These are phyloP conservation scores for Drosophila siamana DNA, from an alignment of 2,888 invertebrate genomes.

Conservation along the genomic window DNA sequence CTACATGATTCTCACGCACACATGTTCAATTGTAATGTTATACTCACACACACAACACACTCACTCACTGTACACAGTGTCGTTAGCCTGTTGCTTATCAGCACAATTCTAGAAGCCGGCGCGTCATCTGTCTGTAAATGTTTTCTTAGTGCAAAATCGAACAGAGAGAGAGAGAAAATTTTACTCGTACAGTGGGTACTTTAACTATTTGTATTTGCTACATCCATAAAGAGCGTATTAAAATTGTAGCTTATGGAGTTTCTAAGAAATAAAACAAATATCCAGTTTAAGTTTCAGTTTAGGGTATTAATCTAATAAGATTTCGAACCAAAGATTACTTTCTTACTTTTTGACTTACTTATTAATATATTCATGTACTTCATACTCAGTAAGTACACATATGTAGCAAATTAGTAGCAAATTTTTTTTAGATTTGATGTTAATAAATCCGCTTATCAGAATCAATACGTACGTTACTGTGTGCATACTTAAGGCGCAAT, in stretches of 20 bases:
- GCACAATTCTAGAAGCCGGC: conserved; percentile 12
- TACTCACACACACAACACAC: not conserved
- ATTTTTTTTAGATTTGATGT: no score
- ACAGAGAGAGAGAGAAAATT: not conserved
- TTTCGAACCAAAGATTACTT: no score
- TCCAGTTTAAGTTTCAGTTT: no score
- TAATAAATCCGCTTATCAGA: no score
- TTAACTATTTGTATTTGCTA: not conserved
- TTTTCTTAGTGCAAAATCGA: not conserved
- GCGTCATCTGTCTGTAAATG: not conserved
- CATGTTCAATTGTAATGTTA: not conserved
- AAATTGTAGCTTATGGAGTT: not conserved
- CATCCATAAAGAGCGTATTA: not conserved
- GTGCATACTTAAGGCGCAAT: no score
- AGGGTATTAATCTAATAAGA: no score
- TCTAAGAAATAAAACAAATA: no score
- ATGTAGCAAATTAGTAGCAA: no score
- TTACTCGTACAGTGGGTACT: conserved; percentile 7
- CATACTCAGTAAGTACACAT: no score
- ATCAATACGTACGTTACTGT: no score
- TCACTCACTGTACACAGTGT: not conserved
- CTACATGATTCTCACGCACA: not conserved
- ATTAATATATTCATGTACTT: no score
- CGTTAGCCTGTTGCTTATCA: conserved; percentile 31
- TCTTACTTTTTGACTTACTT: no score